A percentile compares a stretch with the other conserved stretches of the same genome.
phyloP scores from a whole-genome alignment of 2,888 invertebrate genomes.

The Drosophila leonis region DNA sequence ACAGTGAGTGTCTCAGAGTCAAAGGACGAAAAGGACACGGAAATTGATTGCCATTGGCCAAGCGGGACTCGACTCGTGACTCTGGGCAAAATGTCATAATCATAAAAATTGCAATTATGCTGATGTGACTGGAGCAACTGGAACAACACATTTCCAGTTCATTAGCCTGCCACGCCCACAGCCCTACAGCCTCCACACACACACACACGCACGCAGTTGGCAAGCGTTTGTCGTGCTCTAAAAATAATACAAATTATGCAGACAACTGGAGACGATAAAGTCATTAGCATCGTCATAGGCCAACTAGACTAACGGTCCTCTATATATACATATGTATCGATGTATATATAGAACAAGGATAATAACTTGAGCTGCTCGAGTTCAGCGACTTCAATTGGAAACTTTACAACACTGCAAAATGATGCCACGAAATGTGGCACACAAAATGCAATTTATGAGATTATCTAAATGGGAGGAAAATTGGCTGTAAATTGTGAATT shows the following conservation, averaged over 20 bases:
- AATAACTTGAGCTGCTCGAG: slow-evolving; percentile 24
- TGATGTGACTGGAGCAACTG: slow-evolving; percentile 49
- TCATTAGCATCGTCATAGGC: slow-evolving; percentile 61
- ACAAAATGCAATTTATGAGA: slow-evolving; percentile 13
- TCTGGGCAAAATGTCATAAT: slow-evolving; percentile 64
- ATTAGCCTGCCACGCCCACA: slow-evolving; percentile 62
- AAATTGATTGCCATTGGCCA: slow-evolving; percentile 49
- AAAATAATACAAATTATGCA: slow-evolving; percentile 70
- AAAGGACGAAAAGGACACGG: slow-evolving; percentile 9
- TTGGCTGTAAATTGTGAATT: background rate
- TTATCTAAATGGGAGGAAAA: slow-evolving; percentile 5
- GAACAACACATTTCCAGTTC: slow-evolving; percentile 65
- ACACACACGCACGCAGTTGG: slow-evolving; percentile 45
- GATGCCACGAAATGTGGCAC: slow-evolving; percentile 9
- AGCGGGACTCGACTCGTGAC: slow-evolving; percentile 31
- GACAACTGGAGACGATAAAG: slow-evolving; percentile 68
- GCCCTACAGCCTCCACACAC: slow-evolving; percentile 12
- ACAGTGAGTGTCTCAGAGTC: background rate
- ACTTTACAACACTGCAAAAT: slow-evolving; percentile 9
- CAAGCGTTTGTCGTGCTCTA: slow-evolving; percentile 45
- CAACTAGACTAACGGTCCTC: slow-evolving; percentile 31
- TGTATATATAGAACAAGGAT: background rate
- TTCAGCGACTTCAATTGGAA: slow-evolving; percentile 22
- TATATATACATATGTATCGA: background rate
- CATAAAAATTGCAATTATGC: slow-evolving; percentile 72